Evolutionary conservation across 2,113 vertebrate genomes (phyloP).

Genomic region (Pyrgilauda ruficollis): DNA sequence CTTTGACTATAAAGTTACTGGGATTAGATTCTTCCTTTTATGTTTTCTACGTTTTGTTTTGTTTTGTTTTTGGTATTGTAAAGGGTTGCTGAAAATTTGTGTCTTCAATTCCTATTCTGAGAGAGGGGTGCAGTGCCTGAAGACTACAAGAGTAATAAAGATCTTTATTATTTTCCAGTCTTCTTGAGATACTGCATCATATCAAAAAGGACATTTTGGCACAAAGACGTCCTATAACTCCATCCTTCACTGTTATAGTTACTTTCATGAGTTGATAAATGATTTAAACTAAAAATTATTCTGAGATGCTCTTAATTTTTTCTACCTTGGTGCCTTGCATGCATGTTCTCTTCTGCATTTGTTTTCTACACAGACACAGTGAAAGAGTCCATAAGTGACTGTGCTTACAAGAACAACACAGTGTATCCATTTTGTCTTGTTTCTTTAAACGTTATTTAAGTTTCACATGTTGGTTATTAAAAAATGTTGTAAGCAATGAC

Average conservation of each 20-base stretch:
- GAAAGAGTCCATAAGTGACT: not conserved
- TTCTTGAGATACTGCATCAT: not conserved
- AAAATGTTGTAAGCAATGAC: not conserved
- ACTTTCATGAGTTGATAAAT: not conserved
- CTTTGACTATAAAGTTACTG: not conserved
- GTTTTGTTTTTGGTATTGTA: not conserved
- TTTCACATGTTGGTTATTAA: not conserved
- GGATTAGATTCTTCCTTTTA: not conserved
- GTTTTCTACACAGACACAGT: not conserved
- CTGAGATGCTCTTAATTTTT: not conserved
- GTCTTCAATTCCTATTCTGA: not conserved
- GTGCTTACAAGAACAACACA: not conserved
- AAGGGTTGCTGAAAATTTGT: not conserved
- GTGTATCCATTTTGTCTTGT: not conserved
- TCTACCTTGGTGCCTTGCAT: not conserved
- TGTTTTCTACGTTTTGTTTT: not conserved
- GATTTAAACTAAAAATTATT: not conserved
- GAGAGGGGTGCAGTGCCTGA: not conserved
- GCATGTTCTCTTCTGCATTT: not conserved
- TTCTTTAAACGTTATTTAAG: not conserved
- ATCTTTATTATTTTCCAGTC: not conserved
- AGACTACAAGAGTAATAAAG: not conserved
- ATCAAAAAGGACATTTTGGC: not conserved
- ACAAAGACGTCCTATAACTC: not conserved
- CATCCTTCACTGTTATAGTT: rapidly evolving